Base-by-base conservation (phyloP, 2,888 invertebrate genomes). In the Drosophila setosimentum region DNA sequence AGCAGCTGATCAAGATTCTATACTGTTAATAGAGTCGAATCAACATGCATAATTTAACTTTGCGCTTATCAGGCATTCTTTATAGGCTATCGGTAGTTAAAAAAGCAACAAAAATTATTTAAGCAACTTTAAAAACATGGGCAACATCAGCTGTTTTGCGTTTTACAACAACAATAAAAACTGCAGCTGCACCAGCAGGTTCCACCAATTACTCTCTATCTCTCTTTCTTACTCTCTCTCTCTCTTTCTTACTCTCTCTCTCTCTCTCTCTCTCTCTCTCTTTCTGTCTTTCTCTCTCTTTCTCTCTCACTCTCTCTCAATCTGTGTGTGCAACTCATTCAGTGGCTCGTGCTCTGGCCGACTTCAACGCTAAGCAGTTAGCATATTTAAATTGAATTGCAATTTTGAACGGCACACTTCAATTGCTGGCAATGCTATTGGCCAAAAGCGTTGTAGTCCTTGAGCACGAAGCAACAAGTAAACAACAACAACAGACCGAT, bases 81-180 rank as follows among this genome's bases (percentile, higher is more conserved):
- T 24, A 55, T 33, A 13, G 33, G 33, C 27, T 33, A 60, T 50
- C 29, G 49, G 61, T 68, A 33, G 11, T 66, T 51, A 68, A 8
- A 24, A 33, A 30, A 37, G 54, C 42, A 49, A 54, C 57, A 42
- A 42, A 45, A 53, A 54, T 37, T n/a, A 45, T 32, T 40, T 21
- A 50, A 73, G 61, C 29, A 65, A 61, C 60, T 74, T 54, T 32
- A 59, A 55, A 63, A 51, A 30, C 74, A 70, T 53, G 53, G 53
- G 70, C 70, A 50, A 54, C 64, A 78, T 75, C 78, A 78, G 78
- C 78, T 78, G 78, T 75, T 78, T 61, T 21, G 27, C 50, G 59
- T 64, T 37, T 49, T 35, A 48, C 45, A 30, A 32, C 33, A 53
- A 33, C 54, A 49, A 24, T 55, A 51, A 33, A 55, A 11, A 73